Conservation (phyloP, 2,113 vertebrate genomes). For the Stercorarius parasiticus region DNA sequence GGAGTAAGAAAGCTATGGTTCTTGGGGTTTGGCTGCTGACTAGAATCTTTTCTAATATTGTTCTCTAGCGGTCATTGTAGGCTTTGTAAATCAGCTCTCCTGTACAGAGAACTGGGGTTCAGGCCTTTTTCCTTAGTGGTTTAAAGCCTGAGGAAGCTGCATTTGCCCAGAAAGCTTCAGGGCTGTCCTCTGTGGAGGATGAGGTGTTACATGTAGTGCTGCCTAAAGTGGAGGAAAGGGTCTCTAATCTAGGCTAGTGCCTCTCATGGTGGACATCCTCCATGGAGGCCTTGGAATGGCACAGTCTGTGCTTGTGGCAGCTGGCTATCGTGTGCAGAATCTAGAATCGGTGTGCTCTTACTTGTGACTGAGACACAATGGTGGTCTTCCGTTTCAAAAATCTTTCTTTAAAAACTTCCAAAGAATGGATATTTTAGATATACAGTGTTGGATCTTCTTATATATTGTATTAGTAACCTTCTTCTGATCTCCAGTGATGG, state of each 20-base stretch:
- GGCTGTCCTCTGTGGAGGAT: background rate
- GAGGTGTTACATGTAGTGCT: background rate
- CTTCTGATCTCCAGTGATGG: background rate
- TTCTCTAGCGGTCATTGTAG: background rate
- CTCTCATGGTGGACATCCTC: background rate
- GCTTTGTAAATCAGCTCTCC: background rate
- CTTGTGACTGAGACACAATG: background rate
- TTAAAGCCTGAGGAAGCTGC: background rate
- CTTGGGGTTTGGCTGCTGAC: background rate
- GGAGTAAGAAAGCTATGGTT: background rate
- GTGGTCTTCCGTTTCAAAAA: background rate
- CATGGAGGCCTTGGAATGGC: background rate
- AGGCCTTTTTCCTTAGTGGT: background rate
- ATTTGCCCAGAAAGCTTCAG: background rate
- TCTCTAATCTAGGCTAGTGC: background rate
- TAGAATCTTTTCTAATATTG: background rate
- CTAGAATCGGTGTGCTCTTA: background rate
- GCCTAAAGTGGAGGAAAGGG: background rate
- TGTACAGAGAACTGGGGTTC: background rate
- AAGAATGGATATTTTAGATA: background rate
- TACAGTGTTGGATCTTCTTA: background rate
- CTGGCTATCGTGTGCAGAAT: background rate
- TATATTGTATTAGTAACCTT: background rate
- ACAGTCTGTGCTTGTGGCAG: background rate
- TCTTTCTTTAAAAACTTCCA: background rate